Evolutionary conservation across 2,113 vertebrate species (phyloP).

Genomic region (Xiphophorus couchianus): DNA sequence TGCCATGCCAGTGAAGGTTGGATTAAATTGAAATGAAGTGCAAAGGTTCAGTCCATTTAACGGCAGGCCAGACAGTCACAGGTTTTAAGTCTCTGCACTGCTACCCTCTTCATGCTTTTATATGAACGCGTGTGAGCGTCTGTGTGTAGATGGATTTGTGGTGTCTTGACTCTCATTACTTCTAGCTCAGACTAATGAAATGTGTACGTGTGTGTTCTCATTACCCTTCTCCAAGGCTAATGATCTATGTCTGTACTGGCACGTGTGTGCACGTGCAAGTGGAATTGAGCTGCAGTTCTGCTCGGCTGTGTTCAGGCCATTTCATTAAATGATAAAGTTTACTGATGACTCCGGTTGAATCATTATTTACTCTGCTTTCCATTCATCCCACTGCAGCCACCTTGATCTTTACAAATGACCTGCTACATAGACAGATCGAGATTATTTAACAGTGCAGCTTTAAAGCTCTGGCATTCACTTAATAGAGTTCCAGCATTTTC

Average conservation of each 20-base stretch:
- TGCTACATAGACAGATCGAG: slow-evolving; percentile 52
- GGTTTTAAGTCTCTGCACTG: slow-evolving; percentile 43
- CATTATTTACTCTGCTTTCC: slow-evolving; percentile 74
- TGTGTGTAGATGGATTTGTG: slow-evolving; percentile 47
- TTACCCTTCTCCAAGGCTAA: slow-evolving; percentile 69
- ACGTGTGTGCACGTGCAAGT: slow-evolving; percentile 41
- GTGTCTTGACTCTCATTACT: slow-evolving; percentile 52
- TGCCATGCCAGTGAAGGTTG: slow-evolving; percentile 53
- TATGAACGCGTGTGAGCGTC: neutral
- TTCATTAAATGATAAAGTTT: slow-evolving; percentile 81
- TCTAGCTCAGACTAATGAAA: slow-evolving; percentile 67
- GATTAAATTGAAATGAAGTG: slow-evolving; percentile 72
- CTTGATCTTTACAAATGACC: slow-evolving; percentile 76
- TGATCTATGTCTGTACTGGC: slow-evolving; percentile 67
- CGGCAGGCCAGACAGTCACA: slow-evolving; percentile 40
- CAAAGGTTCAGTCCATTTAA: slow-evolving; percentile 64
- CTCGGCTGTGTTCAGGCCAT: slow-evolving; percentile 70
- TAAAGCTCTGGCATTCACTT: slow-evolving; percentile 43
- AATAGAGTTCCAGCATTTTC: slow-evolving; percentile 30
- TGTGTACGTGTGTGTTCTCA: slow-evolving; percentile 61
- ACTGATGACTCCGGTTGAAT: slow-evolving; percentile 76
- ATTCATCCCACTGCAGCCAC: slow-evolving; percentile 55
- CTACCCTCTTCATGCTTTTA: slow-evolving; percentile 20
- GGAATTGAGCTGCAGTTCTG: slow-evolving; percentile 72
- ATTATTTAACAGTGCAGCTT: slow-evolving; percentile 65